These are phyloP conservation scores for Macrosiphum euphorbiae DNA, from an alignment of 2,888 invertebrate species.

Conservation along the genomic window DNA sequence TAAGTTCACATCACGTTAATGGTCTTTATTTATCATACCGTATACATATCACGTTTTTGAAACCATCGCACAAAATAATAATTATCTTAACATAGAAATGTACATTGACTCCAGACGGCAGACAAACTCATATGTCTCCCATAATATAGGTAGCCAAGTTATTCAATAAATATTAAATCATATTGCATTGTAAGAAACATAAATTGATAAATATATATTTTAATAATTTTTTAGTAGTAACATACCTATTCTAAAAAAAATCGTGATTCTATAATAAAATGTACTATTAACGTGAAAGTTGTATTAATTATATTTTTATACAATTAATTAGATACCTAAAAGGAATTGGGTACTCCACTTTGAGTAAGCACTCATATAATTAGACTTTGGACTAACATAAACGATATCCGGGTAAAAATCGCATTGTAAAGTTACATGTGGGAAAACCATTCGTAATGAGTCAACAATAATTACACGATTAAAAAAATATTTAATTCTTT, in stretches of 20 bases:
- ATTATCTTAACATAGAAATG: background rate
- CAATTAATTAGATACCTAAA: background rate
- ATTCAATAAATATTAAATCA: background rate
- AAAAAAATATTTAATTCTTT: background rate
- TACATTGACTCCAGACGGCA: background rate
- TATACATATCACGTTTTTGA: background rate
- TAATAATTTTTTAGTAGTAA: no score
- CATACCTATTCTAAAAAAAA: background rate
- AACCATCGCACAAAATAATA: background rate
- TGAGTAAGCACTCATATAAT: background rate
- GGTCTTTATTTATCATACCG: background rate
- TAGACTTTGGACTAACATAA: background rate
- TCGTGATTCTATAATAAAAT: background rate
- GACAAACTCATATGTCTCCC: background rate
- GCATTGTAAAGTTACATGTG: background rate
- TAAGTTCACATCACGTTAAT: background rate
- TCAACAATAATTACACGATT: background rate
- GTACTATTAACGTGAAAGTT: constrained; percentile 6
- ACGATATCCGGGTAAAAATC: background rate
- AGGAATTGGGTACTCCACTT: background rate
- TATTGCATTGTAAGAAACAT: background rate
- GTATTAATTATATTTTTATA: background rate
- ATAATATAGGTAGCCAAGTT: background rate
- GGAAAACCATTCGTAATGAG: background rate
- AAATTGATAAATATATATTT: background rate